Evolutionary conservation across 2,888 invertebrate genomes (phyloP), one percentile per base, ranked within the genome.

Genomic region (Acronicta aceris): DNA sequence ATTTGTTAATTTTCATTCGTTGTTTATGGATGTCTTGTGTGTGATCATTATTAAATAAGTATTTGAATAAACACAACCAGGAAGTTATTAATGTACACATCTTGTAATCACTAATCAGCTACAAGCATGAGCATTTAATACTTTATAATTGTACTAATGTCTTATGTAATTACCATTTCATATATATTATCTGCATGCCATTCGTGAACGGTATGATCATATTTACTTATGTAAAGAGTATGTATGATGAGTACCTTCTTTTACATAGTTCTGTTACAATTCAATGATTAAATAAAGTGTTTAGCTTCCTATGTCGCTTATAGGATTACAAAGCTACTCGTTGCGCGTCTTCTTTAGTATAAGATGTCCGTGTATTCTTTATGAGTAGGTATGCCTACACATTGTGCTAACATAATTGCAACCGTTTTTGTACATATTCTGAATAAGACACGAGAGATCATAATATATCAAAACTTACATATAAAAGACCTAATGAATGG

Each of bases 151-250:
- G 59, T 30, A 69, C 48, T 62, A 70, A 71, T 66, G 56, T 48
- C 45, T 64, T 59, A 50, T 40, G 49, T 59, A 66, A 72, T 73
- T 65, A 60, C 30, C 43, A 69, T 65, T 69, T 59, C 51, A 65
- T 59, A 46, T 56, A 49, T 48, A 65, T 59, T 64, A 60, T 49
- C 38, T 56, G 12, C 47, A 42, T 47, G 9, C 12, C 25, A 45
- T 27, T 53, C 47, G 54, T 49, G 49, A 41, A 25, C 13, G 56
- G 54, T 49, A 52, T 51, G 16, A 46, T 50, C 42, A 54, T 33
- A 12, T 56, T 21, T 40, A 54, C 48, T 46, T 62, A 45, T 47
- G 33, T 17, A 36, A 56, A 43, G 38, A 66, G 56, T 43, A 53
- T 66, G 30, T 42, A 17, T 13, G 71, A 61, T 54, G 72, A 59